Percentiles rank a stretch among this genome's conserved stretches.
phyloP scores from a whole-genome alignment of 2,797 vertebrate species.

The Knipowitschia caucasica region DNA sequence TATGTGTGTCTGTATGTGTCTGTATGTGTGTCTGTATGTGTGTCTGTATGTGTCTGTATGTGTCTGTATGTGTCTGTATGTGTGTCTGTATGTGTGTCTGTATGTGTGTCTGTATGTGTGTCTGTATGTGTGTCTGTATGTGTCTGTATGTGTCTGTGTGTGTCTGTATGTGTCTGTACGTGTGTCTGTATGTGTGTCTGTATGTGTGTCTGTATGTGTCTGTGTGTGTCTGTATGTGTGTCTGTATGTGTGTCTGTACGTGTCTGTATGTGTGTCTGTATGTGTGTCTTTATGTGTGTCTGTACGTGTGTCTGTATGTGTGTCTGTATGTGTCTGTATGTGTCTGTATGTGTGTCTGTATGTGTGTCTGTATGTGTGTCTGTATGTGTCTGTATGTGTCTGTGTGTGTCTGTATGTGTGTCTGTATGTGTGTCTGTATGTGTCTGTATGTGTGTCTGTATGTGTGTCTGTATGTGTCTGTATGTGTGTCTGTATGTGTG shows the following conservation, averaged over 20 bases:
- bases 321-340: too few species aligned
- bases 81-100: background rate
- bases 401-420: background rate
- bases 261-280: background rate
- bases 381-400: too few species aligned
- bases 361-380: background rate
- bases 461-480: background rate
- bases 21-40: background rate
- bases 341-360: background rate
- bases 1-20: too few species aligned
- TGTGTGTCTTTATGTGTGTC: background rate
- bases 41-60: too few species aligned
- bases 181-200: background rate
- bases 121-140: background rate
- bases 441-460: background rate
- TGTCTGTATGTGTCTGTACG: background rate
- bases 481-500: background rate
- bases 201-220: background rate
- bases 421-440: too few species aligned
- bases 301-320: background rate
- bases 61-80: too few species aligned
- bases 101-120: too few species aligned
- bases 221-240: too few species aligned
- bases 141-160: too few species aligned
- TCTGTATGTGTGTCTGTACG: background rate